phyloP scores from a whole-genome alignment of 1,140 invertebrate genomes.

The Sminthurides bifidus region DNA sequence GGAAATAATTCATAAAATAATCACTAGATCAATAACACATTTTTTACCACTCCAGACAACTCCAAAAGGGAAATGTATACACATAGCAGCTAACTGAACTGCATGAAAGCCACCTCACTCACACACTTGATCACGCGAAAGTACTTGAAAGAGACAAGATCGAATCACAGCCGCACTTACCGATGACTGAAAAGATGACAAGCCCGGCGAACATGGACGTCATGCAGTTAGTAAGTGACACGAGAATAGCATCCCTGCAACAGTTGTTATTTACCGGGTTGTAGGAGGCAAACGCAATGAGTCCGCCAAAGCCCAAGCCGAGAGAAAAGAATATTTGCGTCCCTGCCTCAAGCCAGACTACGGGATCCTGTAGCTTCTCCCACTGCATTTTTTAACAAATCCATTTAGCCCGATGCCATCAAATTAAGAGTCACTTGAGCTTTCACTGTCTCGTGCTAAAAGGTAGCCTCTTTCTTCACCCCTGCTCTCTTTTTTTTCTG shows the following conservation, averaged over 20 bases:
- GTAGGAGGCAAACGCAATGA: constrained; percentile 90
- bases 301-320: constrained; percentile 83
- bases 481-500: too few relatives aligned
- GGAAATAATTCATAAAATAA: too few relatives aligned
- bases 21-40: too few relatives aligned
- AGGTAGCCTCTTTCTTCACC: too few relatives aligned
- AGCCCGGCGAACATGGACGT: constrained; percentile 97
- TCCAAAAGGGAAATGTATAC: too few relatives aligned
- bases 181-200: constrained; percentile 94
- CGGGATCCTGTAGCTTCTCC: constrained; percentile 57
- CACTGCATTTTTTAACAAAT: constrained; percentile 38
- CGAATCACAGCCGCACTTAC: constrained; percentile 38
- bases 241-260: constrained; percentile 83
- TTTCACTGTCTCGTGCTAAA: too few relatives aligned
- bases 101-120: too few relatives aligned
- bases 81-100: too few relatives aligned
- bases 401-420: too few relatives aligned
- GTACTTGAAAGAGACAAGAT: neutral
- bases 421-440: too few relatives aligned
- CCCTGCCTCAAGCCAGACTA: constrained; percentile 82
- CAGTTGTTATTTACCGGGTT: constrained; percentile 94
- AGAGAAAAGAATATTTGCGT: constrained; percentile 97
- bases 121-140: too few relatives aligned
- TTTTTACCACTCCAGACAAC: too few relatives aligned
- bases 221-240: constrained; percentile 85